Evolutionary conservation across 2,113 vertebrate species (phyloP), one percentile per base, ranked within the genome.

Genomic region (Penelope pileata): DNA sequence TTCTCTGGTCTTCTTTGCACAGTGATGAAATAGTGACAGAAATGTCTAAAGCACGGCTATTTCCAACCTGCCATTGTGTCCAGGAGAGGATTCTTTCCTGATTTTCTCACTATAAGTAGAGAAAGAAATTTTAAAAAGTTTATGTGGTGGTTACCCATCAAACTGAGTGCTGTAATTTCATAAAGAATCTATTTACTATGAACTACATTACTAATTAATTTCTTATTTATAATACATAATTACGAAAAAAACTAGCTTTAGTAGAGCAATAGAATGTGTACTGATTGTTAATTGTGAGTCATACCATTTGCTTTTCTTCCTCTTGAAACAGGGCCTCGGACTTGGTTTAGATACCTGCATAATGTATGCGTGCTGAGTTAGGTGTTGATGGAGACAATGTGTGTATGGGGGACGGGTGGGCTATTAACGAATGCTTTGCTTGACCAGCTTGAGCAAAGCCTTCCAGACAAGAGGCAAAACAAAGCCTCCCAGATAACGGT

Each of bases 1-100:
- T 27, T 45, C 11, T 27, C 16, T 30, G 26, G 1, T 69, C 82
- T 85, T 81, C 38, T 76, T 54, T 0, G 0, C 42, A 14, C n/a
- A 51, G 6, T 30, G 16, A 22, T 2, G 9, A 40, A 74, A 19
- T 4, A 66, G 24, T 21, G 12, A 77, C 17, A 54, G 15, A 75
- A 66, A 17, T 48, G 27, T 5, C 30, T 50, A 12, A 81, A 59
- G 23, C 6, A 32, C 1, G 27, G 7, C 14, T 59, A 8, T 45
- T 76, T 81, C 15, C n/a, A 84, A 0, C 1, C 1, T 59, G 27
- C 6, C 12, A 2, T 5, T 5, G 12, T 26, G 48, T 12, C 7
- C 6, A 34, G 13, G 7, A 43, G 60, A 36, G 8, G 29, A 34
- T 80, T 53, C 5, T 63, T 80, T 63, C 16, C 16, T 43, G n/a